Percentiles rank a stretch among this genome's conserved stretches.
Evolutionary conservation across 1,140 invertebrate species (phyloP).

Genomic region (Chironomus striatipennis): DNA sequence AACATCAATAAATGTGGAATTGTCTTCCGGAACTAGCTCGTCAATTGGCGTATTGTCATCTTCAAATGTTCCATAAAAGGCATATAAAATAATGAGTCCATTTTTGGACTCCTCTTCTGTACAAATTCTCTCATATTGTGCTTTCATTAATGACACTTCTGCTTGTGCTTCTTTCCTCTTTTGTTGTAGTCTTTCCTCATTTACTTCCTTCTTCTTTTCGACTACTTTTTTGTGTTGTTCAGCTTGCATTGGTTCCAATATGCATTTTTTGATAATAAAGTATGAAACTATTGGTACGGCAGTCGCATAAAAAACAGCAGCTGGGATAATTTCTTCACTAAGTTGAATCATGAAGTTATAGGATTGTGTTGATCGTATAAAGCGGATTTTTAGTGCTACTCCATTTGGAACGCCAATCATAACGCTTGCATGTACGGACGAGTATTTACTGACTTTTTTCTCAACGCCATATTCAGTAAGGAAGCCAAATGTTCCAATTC

Average conservation of each 20-base stretch:
- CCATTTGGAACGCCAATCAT: slow-evolving; percentile 76
- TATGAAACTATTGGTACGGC: slow-evolving; percentile 73
- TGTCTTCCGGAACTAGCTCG: slow-evolving; percentile 35
- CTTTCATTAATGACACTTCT: slow-evolving; percentile 80
- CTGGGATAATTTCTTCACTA: slow-evolving; percentile 80
- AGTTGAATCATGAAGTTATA: slow-evolving; percentile 85
- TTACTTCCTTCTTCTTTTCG: slow-evolving; percentile 62
- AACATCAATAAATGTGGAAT: slow-evolving; percentile 68
- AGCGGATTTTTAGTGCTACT: slow-evolving; percentile 78
- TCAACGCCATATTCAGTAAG: slow-evolving; percentile 84
- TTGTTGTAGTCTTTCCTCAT: slow-evolving; percentile 62
- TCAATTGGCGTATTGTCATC: slow-evolving; percentile 29
- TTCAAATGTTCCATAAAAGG: slow-evolving; percentile 66
- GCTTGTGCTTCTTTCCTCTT: slow-evolving; percentile 74
- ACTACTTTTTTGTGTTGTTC: slow-evolving; percentile 67
- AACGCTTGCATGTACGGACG: slow-evolving; percentile 75
- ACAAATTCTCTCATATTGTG: slow-evolving; percentile 65
- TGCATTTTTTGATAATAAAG: slow-evolving; percentile 70
- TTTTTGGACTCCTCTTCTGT: slow-evolving; percentile 66
- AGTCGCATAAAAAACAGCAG: slow-evolving; percentile 88
- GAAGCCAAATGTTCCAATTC: slow-evolving; percentile 77
- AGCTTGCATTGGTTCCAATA: slow-evolving; percentile 78
- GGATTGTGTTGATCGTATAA: slow-evolving; percentile 76
- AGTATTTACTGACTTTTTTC: slow-evolving; percentile 86
- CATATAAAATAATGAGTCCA: slow-evolving; percentile 78